phyloP scores from a whole-genome alignment of 2,888 invertebrate genomes.

The Minunthozetes semirufus region DNA sequence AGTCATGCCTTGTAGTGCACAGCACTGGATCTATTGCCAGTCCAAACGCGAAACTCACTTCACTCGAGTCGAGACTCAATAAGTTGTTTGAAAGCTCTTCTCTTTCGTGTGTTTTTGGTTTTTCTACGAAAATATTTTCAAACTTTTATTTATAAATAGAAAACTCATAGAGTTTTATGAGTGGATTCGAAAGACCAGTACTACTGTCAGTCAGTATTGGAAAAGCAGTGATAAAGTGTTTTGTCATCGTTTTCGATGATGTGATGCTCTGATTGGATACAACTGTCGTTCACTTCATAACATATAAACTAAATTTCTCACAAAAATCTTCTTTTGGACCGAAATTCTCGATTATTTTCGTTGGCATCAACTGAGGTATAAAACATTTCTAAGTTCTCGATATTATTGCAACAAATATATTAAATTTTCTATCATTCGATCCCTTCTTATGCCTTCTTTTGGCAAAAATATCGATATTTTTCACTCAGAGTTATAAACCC shows the following conservation, averaged over 20 bases:
- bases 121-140: not conserved
- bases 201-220: not conserved
- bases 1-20: slow-evolving; percentile 11
- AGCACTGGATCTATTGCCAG: not conserved
- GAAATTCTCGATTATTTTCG: not conserved
- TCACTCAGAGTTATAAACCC: not conserved
- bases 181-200: not conserved
- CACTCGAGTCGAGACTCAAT: not conserved
- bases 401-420: not conserved
- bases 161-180: not conserved
- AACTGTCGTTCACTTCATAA: not conserved
- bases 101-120: not conserved
- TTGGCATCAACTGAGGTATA: not conserved
- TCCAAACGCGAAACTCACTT: not conserved
- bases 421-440: slow-evolving; percentile 1
- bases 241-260: slow-evolving; percentile 1
- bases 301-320: not conserved
- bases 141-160: not conserved
- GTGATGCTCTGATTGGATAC: slow-evolving; percentile 5
- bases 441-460: not conserved
- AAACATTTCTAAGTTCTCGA: not conserved
- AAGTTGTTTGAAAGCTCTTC: not conserved
- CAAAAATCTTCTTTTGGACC: not conserved
- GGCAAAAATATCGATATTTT: not conserved
- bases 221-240: slow-evolving; percentile 8